A percentile compares a stretch with the other conserved stretches of the same genome.
Evolutionary conservation across 2,888 invertebrate species (phyloP).

Genomic region (Dyspetes luteomarginatus): DNA sequence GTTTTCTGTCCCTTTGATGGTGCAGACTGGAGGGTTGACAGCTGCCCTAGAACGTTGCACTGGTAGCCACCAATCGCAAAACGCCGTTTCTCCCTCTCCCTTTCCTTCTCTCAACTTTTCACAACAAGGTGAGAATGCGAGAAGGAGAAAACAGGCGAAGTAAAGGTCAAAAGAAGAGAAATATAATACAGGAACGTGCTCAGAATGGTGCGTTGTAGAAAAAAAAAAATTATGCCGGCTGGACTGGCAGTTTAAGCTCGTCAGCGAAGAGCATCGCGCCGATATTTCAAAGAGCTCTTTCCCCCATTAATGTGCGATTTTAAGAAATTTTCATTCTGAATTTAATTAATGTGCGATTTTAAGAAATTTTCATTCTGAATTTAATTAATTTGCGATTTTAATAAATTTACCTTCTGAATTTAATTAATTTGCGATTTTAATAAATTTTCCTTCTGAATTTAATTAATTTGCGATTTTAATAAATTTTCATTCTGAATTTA

Average conservation of each 20-base stretch:
- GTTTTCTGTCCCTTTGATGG: slow-evolving; percentile 5
- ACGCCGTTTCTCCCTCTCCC: slow-evolving; percentile 20
- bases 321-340: neutral
- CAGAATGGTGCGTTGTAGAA: slow-evolving; percentile 21
- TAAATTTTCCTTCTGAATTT: no score
- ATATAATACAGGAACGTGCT: slow-evolving; percentile 26
- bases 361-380: no score
- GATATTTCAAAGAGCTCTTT: neutral
- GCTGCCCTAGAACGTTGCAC: slow-evolving; percentile 54
- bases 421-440: neutral
- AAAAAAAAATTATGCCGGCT: slow-evolving; percentile 44
- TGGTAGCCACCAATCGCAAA: slow-evolving; percentile 46
- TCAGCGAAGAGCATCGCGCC: slow-evolving; percentile 36
- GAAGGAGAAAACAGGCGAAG: slow-evolving; percentile 9
- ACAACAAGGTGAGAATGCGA: slow-evolving; percentile 30
- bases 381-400: neutral
- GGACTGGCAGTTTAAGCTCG: slow-evolving; percentile 46
- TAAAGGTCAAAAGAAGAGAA: slow-evolving; percentile 22
- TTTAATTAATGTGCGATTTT: neutral
- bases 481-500: no score
- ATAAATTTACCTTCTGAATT: neutral
- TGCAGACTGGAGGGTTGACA: slow-evolving; percentile 51
- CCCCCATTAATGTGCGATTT: neutral
- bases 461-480: no score
- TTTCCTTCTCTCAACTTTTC: slow-evolving; percentile 48